A percentile compares a stretch with the other conserved stretches of the same genome.
Conservation (phyloP, 2,113 vertebrate genomes). For the Dromiciops gliroides region DNA sequence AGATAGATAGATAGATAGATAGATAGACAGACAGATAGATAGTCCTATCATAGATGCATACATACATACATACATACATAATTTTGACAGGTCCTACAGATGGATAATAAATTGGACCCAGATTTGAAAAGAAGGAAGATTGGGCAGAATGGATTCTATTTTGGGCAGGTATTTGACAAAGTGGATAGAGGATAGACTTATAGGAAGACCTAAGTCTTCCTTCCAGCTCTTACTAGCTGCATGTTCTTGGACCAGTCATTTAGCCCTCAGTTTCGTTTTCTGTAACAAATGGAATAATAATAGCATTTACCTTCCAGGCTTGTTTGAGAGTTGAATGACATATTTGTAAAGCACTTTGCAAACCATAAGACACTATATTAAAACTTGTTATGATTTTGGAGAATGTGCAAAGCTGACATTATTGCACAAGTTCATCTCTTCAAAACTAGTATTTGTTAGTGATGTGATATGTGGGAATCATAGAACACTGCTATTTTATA, state of each 20-base stretch:
- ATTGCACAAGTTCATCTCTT: neutral
- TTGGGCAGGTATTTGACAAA: neutral
- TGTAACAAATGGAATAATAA: neutral
- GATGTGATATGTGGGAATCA: neutral
- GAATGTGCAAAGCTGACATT: neutral
- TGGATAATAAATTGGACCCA: neutral
- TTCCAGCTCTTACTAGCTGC: neutral
- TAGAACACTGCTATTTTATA: neutral
- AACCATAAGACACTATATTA: neutral
- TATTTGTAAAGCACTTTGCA: neutral
- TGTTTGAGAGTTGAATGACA: neutral
- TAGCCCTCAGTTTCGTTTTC: neutral
- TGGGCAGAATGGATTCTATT: neutral
- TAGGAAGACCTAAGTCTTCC: neutral
- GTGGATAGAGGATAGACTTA: neutral
- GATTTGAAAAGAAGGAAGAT: neutral
- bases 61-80: neutral
- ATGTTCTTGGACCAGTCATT: neutral
- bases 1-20: too few species aligned
- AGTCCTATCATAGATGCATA: too few species aligned
- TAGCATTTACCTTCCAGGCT: neutral
- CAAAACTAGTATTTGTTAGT: neutral
- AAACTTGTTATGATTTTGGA: neutral
- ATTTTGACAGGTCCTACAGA: neutral
- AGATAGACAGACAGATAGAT: too few species aligned